phyloP scores from a whole-genome alignment of 2,797 vertebrate genomes.

The Melanogrammus aeglefinus region DNA sequence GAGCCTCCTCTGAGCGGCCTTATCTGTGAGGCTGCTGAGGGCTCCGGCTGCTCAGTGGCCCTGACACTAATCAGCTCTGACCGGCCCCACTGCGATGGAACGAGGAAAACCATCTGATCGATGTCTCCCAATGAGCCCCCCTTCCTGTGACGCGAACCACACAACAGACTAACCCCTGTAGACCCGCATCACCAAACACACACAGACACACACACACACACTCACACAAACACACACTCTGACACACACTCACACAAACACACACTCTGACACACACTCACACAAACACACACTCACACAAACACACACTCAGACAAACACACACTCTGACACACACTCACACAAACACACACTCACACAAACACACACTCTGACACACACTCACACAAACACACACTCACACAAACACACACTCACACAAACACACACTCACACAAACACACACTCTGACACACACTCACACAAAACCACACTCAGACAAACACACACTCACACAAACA shows the following conservation, averaged over 20 bases:
- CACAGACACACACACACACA: slow-evolving; percentile 8
- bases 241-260: slow-evolving; percentile 1
- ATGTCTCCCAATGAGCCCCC: slow-evolving; percentile 14
- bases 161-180: neutral
- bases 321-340: no score
- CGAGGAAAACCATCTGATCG: neutral
- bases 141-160: slow-evolving; percentile 9
- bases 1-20: neutral
- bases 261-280: slow-evolving; percentile 15
- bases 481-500: slow-evolving; percentile 21
- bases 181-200: neutral
- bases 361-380: slow-evolving; percentile 5
- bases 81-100: neutral
- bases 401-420: no score
- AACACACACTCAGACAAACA: no score
- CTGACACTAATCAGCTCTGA: neutral
- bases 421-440: neutral
- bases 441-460: slow-evolving; percentile 15
- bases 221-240: neutral
- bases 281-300: neutral
- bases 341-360: slow-evolving; percentile 8
- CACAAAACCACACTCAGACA: neutral
- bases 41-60: neutral
- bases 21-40: neutral
- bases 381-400: neutral